Conservation (phyloP, 2,113 vertebrate species). For the Etheostoma cragini region DNA sequence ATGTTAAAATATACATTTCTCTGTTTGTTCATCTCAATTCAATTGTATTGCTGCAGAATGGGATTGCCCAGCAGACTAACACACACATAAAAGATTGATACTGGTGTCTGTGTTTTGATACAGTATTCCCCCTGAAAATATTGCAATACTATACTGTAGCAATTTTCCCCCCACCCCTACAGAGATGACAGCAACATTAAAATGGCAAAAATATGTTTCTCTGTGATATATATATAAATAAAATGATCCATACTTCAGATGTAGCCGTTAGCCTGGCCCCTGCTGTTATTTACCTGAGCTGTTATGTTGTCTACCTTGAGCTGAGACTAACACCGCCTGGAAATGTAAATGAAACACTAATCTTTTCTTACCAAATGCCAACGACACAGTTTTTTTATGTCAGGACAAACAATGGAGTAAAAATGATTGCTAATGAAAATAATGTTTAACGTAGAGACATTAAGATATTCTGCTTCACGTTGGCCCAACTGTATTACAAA, state of each 20-base stretch:
- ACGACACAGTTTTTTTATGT: not conserved
- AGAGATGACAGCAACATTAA: not conserved
- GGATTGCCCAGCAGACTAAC: no score
- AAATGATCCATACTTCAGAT: not conserved
- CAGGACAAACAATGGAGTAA: not conserved
- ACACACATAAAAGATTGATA: no score
- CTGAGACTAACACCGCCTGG: not conserved
- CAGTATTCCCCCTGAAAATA: no score
- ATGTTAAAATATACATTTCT: no score
- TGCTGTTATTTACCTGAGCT: slow-evolving; percentile 12
- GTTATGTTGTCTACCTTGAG: not conserved
- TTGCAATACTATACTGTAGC: no score
- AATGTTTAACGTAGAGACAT: not conserved
- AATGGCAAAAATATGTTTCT: not conserved
- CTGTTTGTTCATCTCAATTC: no score
- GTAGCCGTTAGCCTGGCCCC: not conserved
- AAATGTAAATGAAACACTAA: not conserved
- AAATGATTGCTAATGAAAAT: not conserved
- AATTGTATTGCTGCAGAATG: no score
- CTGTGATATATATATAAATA: not conserved
- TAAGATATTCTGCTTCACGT: not conserved
- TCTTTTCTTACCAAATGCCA: not conserved
- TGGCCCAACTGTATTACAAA: not conserved
- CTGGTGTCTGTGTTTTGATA: no score
- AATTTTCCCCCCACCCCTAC: not conserved